Base-by-base conservation (phyloP, 2,888 invertebrate genomes). In the Caenorhabditis sinica region DNA sequence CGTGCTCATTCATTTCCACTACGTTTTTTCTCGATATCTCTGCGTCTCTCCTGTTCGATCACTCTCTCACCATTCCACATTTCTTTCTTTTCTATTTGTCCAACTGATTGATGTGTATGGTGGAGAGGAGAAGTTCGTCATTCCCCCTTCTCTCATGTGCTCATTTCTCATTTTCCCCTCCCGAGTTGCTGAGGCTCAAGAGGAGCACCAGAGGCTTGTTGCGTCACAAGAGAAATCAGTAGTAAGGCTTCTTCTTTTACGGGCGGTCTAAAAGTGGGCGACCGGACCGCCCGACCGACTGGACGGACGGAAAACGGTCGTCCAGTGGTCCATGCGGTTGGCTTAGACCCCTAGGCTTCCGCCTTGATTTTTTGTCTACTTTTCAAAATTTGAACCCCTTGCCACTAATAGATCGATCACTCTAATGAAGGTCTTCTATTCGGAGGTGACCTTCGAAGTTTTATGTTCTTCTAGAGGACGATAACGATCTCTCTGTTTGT, bases 51-150 rank as follows among this genome's bases (percentile, higher is more conserved):
- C 43, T 5, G 4, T 11, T 28, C 28, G 25, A 9, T 28, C 28
- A 15, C 15, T 58, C 28, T 58, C 45, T 36, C 56, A 23, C 28
- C 30, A 13, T 45, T 20, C 25, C 45, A 17, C 33, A 49, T 23
- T 71, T 72, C 51, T 23, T 71, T 72, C 51, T 65, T 53, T 33
- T 6, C 33, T 74, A 65, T 74, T 74, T 74, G 74, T 74, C 63
- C 74, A 74, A 74, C 74, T 74, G 74, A 74, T 74, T 74, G 74
- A 65, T 63, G 65, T 63, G 65, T 51, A 60, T 36, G 53, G 9
- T 20, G 53, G 25, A 23, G 53, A 53, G 23, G 11, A 33, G 73
- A 75, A 53, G 13, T 65, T 43, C 56, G 56, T 66, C 65, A 53
- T 43, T 66, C 43, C 33, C 75, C 23, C 66, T 49, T 20, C 25